Evolutionary conservation across 2,888 invertebrate species (phyloP).

Genomic region (Oasisia sp.): DNA sequence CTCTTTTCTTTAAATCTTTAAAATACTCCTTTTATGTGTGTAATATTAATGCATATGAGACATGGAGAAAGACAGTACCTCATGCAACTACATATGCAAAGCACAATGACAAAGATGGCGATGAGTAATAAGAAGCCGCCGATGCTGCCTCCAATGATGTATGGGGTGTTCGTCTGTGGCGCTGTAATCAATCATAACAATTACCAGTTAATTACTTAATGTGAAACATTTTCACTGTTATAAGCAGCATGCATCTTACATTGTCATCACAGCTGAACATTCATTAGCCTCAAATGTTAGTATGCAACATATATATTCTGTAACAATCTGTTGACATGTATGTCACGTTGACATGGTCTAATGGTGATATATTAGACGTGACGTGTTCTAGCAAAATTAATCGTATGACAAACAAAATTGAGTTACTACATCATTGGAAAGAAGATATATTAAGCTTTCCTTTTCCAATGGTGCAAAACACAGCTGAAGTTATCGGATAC

Average conservation of each 20-base stretch:
- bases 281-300: not conserved
- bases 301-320: not conserved
- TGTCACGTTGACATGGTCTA: not conserved
- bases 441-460: too few relatives aligned
- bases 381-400: too few relatives aligned
- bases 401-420: too few relatives aligned
- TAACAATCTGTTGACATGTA: not conserved
- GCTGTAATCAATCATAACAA: not conserved
- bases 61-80: not conserved
- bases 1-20: too few relatives aligned
- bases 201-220: not conserved
- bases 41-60: not conserved
- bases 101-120: not conserved
- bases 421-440: too few relatives aligned
- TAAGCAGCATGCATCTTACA: not conserved
- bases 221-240: not conserved
- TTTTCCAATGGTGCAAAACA: too few relatives aligned
- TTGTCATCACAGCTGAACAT: not conserved
- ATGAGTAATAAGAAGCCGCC: not conserved
- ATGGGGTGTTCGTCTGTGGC: not conserved
- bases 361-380: not conserved
- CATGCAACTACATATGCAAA: not conserved
- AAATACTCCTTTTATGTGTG: not conserved
- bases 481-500: too few relatives aligned
- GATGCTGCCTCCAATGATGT: slow-evolving; percentile 5